Evolutionary conservation across 2,797 vertebrate genomes (phyloP), one percentile per base, ranked within the genome.

Genomic region (Phoebastria nigripes): DNA sequence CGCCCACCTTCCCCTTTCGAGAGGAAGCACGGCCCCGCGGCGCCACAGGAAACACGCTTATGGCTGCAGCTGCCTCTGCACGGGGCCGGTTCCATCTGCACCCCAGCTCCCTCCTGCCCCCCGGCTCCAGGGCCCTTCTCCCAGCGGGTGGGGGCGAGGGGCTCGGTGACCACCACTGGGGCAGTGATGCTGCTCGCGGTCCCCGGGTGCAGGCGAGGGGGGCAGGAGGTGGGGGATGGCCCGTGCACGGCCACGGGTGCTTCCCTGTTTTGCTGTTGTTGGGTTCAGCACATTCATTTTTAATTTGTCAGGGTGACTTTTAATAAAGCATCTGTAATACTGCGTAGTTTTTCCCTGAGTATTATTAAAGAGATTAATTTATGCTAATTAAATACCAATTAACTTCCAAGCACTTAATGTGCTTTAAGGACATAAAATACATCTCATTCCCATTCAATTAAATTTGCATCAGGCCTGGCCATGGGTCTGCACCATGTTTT

Each of bases 311-410:
- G 94, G 82, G 65, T 89, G 94, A 91, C 91, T 96, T 89, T 69
- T 88, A 70, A 71, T 78, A 87, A 87, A 92, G 89, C 85, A 55
- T 91, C 93, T 79, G 79, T 83, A 94, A 74, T 11, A 42, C 49
- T 13, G 44, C 3, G 5, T 88, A 91, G 87, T 92, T 96, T 95
- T 94, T 95, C 56, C 78, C 61, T 15, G n/a, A 82, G 78, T 84
- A 41, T 93, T 95, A 90, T 88, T 93, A 90, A 95, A 94, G 69
- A 33, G 54, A 55, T 95, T 93, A 93, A 94, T 96, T 94, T 90
- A 96, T 88, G 91, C 80, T 93, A 95, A 96, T 96, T 94, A 89
- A 97, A 96, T 94, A 90, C 70, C 93, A 95, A 95, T 97, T 95
- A 96, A 91, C 77, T 94, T 88, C 93, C 77, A 47, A 90, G 85